A percentile compares a stretch with the other conserved stretches of the same genome.
phyloP scores from a whole-genome alignment of 2,888 invertebrate genomes.

The Agrochola lota region DNA sequence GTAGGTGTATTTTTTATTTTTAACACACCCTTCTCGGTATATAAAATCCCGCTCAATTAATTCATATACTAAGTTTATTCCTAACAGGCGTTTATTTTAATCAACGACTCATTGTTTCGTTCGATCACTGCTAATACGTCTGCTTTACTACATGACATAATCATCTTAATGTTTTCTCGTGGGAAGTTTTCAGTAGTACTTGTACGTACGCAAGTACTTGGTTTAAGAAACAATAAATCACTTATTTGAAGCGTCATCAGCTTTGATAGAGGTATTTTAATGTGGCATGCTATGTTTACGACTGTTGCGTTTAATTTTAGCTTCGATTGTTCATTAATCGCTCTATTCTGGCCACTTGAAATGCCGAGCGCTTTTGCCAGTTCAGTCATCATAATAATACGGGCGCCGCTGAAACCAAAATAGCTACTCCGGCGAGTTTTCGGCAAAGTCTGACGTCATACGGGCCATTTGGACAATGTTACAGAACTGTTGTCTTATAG shows the following conservation, averaged over 20 bases:
- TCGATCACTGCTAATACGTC: slow-evolving; percentile 49
- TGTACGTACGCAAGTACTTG: slow-evolving; percentile 27
- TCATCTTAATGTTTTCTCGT: slow-evolving; percentile 59
- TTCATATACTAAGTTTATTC: slow-evolving; percentile 22
- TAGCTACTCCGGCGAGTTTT: slow-evolving; percentile 80
- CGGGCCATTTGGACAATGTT: slow-evolving; percentile 83
- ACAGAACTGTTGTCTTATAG: slow-evolving; percentile 64
- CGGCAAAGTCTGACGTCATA: slow-evolving; percentile 84
- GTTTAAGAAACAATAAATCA: slow-evolving; percentile 46
- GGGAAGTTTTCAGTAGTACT: slow-evolving; percentile 54
- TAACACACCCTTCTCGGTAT: slow-evolving; percentile 48
- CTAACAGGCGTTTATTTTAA: slow-evolving; percentile 45
- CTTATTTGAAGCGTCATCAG: slow-evolving; percentile 45
- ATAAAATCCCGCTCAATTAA: slow-evolving; percentile 34
- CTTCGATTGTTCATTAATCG: slow-evolving; percentile 72
- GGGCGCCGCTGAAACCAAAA: slow-evolving; percentile 80
- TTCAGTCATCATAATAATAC: slow-evolving; percentile 82
- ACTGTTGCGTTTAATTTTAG: slow-evolving; percentile 62
- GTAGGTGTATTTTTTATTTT: slow-evolving; percentile 64
- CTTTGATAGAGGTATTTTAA: slow-evolving; percentile 48
- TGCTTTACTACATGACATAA: slow-evolving; percentile 54
- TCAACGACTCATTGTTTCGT: slow-evolving; percentile 58
- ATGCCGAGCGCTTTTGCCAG: slow-evolving; percentile 81
- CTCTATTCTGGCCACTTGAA: slow-evolving; percentile 77
- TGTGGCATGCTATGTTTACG: slow-evolving; percentile 52